Evolutionary conservation across 2,888 invertebrate species (phyloP).

Genomic region (Monochamus alternatus): DNA sequence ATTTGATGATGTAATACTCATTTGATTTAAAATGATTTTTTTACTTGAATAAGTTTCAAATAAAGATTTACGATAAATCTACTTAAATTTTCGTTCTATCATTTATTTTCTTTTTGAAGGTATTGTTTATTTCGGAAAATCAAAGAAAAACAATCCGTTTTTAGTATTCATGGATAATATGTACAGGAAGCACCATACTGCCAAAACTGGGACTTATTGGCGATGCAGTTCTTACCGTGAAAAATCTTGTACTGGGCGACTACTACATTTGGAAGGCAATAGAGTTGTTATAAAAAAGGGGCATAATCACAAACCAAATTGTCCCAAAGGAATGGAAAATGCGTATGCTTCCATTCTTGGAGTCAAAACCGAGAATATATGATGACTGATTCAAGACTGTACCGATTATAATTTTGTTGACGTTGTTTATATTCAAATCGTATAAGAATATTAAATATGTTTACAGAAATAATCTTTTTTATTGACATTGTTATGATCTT

Average conservation of each 20-base stretch:
- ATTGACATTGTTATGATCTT: too few species aligned
- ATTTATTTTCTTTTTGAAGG: neutral
- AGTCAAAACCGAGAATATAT: constrained; percentile 7
- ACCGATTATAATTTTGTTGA: constrained; percentile 2
- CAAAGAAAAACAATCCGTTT: neutral
- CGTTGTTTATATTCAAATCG: too few species aligned
- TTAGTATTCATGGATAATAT: neutral
- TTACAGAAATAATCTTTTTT: too few species aligned
- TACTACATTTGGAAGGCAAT: neutral
- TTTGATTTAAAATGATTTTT: too few species aligned
- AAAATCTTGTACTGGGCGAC: neutral
- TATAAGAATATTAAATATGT: too few species aligned
- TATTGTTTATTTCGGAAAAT: neutral
- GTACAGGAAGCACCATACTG: neutral
- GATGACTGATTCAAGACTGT: neutral
- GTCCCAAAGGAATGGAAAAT: constrained; percentile 9
- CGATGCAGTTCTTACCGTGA: neutral
- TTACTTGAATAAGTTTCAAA: too few species aligned
- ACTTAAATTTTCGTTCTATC: too few species aligned
- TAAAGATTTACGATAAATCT: too few species aligned
- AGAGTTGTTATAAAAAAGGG: neutral
- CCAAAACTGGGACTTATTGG: neutral
- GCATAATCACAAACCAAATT: constrained; percentile 26
- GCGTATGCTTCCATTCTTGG: neutral
- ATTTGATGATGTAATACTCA: too few species aligned